Evolutionary conservation across 2,113 vertebrate species (phyloP).

Genomic region (Eclectus roratus): DNA sequence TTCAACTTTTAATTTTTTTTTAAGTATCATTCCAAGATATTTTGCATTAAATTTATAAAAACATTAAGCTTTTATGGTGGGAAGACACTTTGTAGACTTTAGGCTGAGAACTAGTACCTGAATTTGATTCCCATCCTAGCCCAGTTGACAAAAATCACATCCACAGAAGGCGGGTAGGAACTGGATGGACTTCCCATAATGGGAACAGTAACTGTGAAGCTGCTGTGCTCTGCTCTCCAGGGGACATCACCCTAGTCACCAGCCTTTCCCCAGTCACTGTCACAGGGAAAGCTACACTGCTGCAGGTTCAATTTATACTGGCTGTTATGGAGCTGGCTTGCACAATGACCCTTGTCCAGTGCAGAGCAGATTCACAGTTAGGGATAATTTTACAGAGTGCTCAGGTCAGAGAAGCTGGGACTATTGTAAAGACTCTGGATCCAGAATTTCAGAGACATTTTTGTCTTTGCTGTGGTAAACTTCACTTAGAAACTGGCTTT

Average conservation of each 20-base stretch:
- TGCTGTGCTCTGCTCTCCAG: fast-evolving
- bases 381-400: too few relatives aligned
- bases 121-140: neutral
- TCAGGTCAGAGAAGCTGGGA: neutral
- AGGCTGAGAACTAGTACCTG: neutral
- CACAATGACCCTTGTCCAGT: neutral
- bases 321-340: neutral
- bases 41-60: neutral
- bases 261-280: neutral
- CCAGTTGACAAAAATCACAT: fast-evolving
- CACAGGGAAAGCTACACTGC: neutral
- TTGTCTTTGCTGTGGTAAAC: neutral
- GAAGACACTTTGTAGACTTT: neutral
- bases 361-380: neutral
- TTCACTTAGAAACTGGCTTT: neutral
- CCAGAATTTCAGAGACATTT: neutral
- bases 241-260: fast-evolving
- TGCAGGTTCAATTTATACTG: neutral
- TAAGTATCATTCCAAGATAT: neutral
- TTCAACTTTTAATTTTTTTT: neutral
- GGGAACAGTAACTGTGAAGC: neutral
- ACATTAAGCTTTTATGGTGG: fast-evolving
- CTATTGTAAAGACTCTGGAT: neutral
- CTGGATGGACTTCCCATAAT: neutral
- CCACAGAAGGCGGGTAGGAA: neutral